Percentiles rank a stretch among this genome's conserved stretches.
Evolutionary conservation across 2,888 invertebrate species (phyloP).

Genomic region (Hylaea fasciaria): DNA sequence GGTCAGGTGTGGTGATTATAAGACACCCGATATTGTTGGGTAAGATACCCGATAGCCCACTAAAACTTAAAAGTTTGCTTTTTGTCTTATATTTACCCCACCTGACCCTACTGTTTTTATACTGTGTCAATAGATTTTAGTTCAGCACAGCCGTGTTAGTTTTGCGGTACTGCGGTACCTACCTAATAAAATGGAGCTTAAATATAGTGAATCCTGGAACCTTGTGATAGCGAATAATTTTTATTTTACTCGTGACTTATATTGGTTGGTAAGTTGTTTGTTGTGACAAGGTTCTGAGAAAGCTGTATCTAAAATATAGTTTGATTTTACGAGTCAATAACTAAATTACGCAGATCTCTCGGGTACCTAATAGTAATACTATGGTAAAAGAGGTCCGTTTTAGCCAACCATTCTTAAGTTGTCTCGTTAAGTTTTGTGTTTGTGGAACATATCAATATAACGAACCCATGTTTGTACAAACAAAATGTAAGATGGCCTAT

Average conservation of each 20-base stretch:
- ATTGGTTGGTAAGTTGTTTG: background rate
- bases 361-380: background rate
- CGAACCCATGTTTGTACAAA: background rate
- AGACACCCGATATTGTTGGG: no score
- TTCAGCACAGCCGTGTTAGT: constrained; percentile 1
- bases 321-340: background rate
- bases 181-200: no score
- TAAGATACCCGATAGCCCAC: no score
- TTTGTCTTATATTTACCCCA: no score
- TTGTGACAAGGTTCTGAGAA: background rate
- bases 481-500: constrained; percentile 3
- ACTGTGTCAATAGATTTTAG: constrained; percentile 11
- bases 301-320: background rate
- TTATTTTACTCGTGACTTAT: background rate
- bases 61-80: no score
- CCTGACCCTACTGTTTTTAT: constrained; percentile 6
- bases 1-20: no score
- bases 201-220: background rate
- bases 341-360: background rate
- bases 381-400: background rate
- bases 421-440: background rate
- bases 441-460: constrained; percentile 1
- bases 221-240: background rate
- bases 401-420: background rate
- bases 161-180: background rate